Conservation (phyloP, 2,888 invertebrate genomes). For the Amaurobius ferox region DNA sequence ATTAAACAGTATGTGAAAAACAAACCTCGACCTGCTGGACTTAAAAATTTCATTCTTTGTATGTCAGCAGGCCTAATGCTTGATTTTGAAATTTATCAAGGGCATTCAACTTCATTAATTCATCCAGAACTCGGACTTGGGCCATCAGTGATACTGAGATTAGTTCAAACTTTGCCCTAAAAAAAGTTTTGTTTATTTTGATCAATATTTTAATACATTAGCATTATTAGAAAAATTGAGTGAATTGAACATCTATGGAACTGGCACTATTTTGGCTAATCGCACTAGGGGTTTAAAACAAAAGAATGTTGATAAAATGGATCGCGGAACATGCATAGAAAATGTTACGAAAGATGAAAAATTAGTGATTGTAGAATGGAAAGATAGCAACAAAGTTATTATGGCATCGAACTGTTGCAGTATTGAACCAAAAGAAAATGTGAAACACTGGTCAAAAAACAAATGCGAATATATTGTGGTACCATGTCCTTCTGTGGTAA, state of each 20-base stretch:
- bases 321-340: not conserved
- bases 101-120: not conserved
- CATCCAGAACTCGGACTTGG: not conserved
- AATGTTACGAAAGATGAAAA: not conserved
- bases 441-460: not conserved
- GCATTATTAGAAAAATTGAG: slow-evolving; percentile 7
- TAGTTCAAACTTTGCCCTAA: slow-evolving; percentile 9
- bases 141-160: slow-evolving; percentile 15
- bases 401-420: slow-evolving; percentile 18
- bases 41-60: slow-evolving; percentile 17
- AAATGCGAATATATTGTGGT: not conserved
- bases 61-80: slow-evolving; percentile 1
- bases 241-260: not conserved
- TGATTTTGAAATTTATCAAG: slow-evolving; percentile 20
- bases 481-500: slow-evolving; percentile 19
- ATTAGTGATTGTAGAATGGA: slow-evolving; percentile 20
- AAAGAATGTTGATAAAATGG: not conserved
- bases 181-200: slow-evolving; percentile 23
- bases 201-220: slow-evolving; percentile 18
- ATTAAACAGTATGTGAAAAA: slow-evolving; percentile 29
- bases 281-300: not conserved
- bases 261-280: slow-evolving; percentile 5
- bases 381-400: slow-evolving; percentile 13
- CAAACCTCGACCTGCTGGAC: slow-evolving; percentile 22
- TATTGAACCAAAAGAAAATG: not conserved